Evolutionary conservation across 1,140 invertebrate genomes (phyloP).

Genomic region (Drosophila melanica): DNA sequence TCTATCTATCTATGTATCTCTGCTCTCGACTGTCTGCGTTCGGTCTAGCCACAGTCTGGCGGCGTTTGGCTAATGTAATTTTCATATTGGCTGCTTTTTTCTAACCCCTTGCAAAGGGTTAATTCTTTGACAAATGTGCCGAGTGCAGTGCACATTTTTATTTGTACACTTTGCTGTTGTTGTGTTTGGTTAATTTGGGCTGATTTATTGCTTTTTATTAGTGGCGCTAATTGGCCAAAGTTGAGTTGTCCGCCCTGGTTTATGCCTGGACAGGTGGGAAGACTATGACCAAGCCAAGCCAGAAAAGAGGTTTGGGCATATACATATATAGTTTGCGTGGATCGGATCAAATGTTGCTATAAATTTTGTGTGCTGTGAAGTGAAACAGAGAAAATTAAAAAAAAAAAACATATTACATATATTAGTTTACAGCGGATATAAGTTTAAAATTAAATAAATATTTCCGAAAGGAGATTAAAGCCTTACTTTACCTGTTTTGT

Average conservation of each 20-base stretch:
- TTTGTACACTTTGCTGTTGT: constrained; percentile 24
- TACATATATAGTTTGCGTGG: too few relatives aligned
- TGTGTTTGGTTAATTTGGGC: constrained; percentile 49
- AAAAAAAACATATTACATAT: too few relatives aligned
- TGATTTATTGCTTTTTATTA: constrained; percentile 72
- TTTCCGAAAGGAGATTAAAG: too few relatives aligned
- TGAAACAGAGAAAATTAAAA: too few relatives aligned
- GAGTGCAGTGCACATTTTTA: constrained; percentile 42
- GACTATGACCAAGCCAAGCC: neutral
- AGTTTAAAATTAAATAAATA: too few relatives aligned
- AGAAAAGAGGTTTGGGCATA: neutral
- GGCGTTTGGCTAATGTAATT: constrained; percentile 74
- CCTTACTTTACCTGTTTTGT: too few relatives aligned
- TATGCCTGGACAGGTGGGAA: constrained; percentile 12
- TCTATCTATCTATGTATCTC: constrained; percentile 23
- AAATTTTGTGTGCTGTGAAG: too few relatives aligned
- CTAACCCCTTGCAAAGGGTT: constrained; percentile 53
- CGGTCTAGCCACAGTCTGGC: constrained; percentile 69
- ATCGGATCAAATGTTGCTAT: too few relatives aligned
- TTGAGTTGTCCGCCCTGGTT: neutral
- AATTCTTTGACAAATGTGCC: constrained; percentile 60
- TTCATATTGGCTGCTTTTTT: constrained; percentile 53
- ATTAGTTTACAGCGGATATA: too few relatives aligned
- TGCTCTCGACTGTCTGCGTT: constrained; percentile 39
- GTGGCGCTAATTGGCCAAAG: constrained; percentile 62